Percentiles rank a stretch among this genome's conserved stretches.
Conservation (phyloP, 2,888 invertebrate species). For the Scaptomyza tumidula region DNA sequence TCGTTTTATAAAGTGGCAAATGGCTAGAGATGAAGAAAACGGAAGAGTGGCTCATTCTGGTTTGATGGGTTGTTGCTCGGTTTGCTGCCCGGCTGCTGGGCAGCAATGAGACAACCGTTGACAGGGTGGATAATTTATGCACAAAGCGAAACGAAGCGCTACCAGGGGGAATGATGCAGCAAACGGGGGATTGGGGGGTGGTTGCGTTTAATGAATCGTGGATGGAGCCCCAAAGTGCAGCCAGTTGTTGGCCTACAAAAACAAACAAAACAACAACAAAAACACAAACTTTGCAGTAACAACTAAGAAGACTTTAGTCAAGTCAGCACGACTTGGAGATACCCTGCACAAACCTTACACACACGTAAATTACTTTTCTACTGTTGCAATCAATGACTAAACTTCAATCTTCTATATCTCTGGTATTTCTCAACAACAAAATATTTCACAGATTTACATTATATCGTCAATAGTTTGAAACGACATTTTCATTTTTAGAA, state of each 20-base stretch:
- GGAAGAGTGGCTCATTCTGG: constrained; percentile 2
- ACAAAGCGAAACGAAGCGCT: constrained; percentile 12
- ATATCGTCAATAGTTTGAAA: no score
- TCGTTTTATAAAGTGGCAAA: constrained; percentile 67
- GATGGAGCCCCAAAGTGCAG: constrained; percentile 12
- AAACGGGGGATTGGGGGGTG: not conserved
- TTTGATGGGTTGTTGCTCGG: not conserved
- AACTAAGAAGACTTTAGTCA: no score
- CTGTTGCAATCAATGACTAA: no score
- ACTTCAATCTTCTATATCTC: no score
- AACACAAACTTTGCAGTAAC: not conserved
- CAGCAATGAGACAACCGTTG: constrained; percentile 56
- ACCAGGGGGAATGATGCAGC: constrained; percentile 4
- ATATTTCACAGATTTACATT: no score
- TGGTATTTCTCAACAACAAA: no score
- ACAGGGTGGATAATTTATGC: constrained; percentile 69
- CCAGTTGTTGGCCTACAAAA: not conserved
- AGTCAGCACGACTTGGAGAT: no score
- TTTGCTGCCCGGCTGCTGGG: constrained; percentile 7
- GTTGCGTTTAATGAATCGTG: constrained; percentile 38
- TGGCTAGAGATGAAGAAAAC: not conserved
- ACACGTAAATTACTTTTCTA: no score
- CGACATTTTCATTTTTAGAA: no score
- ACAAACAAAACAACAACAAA: no score
- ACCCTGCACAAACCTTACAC: no score